Evolutionary conservation across 2,113 vertebrate species (phyloP).

Genomic region (Saguinus imperator): DNA sequence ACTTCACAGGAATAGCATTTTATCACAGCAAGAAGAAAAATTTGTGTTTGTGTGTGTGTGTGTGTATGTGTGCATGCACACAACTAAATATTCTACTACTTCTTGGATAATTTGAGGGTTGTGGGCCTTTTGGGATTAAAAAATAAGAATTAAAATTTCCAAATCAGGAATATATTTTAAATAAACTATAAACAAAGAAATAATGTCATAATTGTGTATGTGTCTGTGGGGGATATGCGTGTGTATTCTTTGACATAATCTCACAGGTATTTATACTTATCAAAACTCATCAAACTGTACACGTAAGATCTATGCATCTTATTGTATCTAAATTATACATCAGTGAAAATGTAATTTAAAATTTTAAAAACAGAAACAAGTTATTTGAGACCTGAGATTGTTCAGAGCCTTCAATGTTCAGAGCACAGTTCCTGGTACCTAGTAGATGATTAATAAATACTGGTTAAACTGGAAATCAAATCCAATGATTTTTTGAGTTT

Average conservation of each 20-base stretch:
- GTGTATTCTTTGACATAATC: neutral
- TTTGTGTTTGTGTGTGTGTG: neutral
- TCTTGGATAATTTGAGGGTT: too few species aligned
- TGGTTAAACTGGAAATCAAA: conserved; percentile 10
- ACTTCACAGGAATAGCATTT: neutral
- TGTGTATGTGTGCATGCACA: rapidly evolving
- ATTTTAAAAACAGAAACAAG: neutral
- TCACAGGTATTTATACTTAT: neutral
- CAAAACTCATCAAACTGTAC: neutral
- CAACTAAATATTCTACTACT: too few species aligned
- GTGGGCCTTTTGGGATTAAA: too few species aligned
- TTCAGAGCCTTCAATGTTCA: neutral
- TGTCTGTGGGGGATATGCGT: too few species aligned
- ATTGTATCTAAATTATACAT: neutral
- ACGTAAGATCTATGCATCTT: neutral
- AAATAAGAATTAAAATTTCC: too few species aligned
- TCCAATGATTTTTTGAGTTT: neutral
- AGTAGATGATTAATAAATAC: neutral
- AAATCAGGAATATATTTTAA: too few species aligned
- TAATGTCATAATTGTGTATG: too few species aligned
- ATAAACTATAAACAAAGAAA: too few species aligned
- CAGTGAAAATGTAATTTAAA: neutral
- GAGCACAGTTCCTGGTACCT: neutral
- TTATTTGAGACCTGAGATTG: neutral
- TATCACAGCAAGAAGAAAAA: neutral